Base-by-base conservation (phyloP, 2,113 vertebrate species). In the Ailurus styani region DNA sequence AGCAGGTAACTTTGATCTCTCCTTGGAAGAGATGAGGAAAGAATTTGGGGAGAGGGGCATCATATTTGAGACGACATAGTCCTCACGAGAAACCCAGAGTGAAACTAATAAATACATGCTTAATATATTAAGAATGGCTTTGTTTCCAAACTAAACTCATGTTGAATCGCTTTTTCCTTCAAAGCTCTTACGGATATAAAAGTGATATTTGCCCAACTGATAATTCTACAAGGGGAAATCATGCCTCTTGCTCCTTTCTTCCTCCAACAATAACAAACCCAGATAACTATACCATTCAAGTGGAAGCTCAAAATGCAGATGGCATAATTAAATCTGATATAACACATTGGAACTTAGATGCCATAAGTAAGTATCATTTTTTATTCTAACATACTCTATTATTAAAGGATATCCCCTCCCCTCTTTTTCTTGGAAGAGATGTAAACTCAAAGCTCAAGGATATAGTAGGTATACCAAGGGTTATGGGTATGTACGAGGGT, bases 251-350 rank as follows among this genome's bases (percentile, higher is more conserved):
- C 84, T 98, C 98, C 1, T 98, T 98, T 93, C 0, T 0, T 13
- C 0, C 0, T 47, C n/a, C 86, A 21, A 0, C n/a, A 0, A 20
- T 50, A 73, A 0, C 9, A 0, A 50, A 15, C 23, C 94, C 95
- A 64, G 90, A 83, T 87, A 11, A 1, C 10, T 52, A 55, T 7
- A 57, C 17, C 84, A 95, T 97, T 94, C 95, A 98, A 40, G 98
- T 99, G 87, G 81, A 98, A 96, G 98, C 98, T 95, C 15, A 96
- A 96, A 99, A 99, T 96, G 12, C 15, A 86, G 97, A 98, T 54
- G 99, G 98, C 31, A 31, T 77, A 64, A 89, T 70, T 3, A 57
- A 34, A 64, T 98, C 98, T n/a, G 45, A 97, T 0, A 75, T 90
- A 52, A 90, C 98, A 82, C 0, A 3, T 7, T 98, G 98, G 73